Evolutionary conservation across 2,797 vertebrate genomes (phyloP).

Genomic region (Acanthis flammea): DNA sequence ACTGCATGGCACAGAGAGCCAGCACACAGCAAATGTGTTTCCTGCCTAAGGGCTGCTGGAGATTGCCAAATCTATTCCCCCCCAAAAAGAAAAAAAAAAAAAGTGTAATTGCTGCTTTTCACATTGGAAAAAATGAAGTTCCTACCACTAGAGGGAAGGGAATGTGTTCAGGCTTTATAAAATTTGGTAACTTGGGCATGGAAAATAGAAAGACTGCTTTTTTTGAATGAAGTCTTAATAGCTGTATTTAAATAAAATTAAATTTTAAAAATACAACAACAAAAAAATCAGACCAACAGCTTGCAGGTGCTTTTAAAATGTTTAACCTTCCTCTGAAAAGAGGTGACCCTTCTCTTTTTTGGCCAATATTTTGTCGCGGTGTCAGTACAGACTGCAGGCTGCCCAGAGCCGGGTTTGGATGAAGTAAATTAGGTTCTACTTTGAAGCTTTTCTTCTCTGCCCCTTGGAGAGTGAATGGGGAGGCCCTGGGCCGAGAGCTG

Average conservation of each 20-base stretch:
- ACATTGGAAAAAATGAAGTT: background rate
- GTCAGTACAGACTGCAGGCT: slow-evolving; percentile 42
- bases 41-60: slow-evolving; percentile 15
- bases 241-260: background rate
- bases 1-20: background rate
- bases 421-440: slow-evolving; percentile 80
- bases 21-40: background rate
- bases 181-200: background rate
- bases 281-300: background rate
- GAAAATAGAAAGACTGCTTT: background rate
- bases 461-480: slow-evolving; percentile 73
- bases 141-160: background rate
- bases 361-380: background rate
- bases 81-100: too few species aligned
- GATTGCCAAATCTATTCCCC: background rate
- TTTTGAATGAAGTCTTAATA: background rate
- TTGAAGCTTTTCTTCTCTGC: slow-evolving; percentile 79
- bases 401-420: slow-evolving; percentile 66
- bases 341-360: background rate
- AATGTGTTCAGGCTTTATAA: fast-evolving
- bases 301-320: background rate
- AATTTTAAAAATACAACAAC: background rate
- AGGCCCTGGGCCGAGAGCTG: slow-evolving; percentile 75
- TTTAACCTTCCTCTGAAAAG: background rate
- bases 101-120: background rate